Conservation (phyloP, 1,140 invertebrate species). For the Drosophila carrolli region DNA sequence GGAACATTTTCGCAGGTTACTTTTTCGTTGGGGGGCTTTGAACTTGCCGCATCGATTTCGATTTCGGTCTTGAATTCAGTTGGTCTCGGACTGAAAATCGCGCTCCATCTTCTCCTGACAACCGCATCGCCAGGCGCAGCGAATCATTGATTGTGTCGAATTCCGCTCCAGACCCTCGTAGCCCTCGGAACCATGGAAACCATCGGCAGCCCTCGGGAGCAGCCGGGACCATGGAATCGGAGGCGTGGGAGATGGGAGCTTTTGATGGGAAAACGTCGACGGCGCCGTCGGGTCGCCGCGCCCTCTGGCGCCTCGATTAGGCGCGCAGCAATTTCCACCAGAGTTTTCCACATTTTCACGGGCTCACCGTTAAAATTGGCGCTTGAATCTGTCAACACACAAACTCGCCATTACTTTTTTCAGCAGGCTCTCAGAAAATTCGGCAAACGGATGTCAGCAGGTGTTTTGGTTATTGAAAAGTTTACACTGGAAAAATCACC, state of each 20-base stretch:
- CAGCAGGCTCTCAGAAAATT: slow-evolving; percentile 56
- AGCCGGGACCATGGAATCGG: slow-evolving; percentile 21
- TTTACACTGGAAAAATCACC: slow-evolving; percentile 27
- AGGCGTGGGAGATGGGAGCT: slow-evolving; percentile 40
- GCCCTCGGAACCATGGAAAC: background rate
- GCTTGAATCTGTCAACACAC: slow-evolving; percentile 77
- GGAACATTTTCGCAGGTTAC: slow-evolving; percentile 38
- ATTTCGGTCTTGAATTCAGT: slow-evolving; percentile 25
- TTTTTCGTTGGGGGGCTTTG: slow-evolving; percentile 25
- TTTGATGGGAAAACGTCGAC: slow-evolving; percentile 64
- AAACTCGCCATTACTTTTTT: slow-evolving; percentile 82
- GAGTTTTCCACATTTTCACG: slow-evolving; percentile 25
- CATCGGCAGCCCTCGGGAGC: background rate
- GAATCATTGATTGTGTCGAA: slow-evolving; percentile 75
- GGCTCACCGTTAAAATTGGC: slow-evolving; percentile 51
- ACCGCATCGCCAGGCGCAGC: slow-evolving; percentile 66
- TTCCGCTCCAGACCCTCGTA: slow-evolving; percentile 12
- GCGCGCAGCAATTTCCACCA: slow-evolving; percentile 50
- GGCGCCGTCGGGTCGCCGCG: slow-evolving; percentile 77
- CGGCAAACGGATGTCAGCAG: background rate
- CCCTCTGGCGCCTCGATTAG: slow-evolving; percentile 79
- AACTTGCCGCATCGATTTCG: slow-evolving; percentile 32
- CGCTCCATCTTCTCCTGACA: slow-evolving; percentile 69
- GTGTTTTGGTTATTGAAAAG: slow-evolving; percentile 39
- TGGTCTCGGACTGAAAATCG: slow-evolving; percentile 31